Base-by-base conservation (phyloP, 2,888 invertebrate species). In the Amiota mariae region DNA sequence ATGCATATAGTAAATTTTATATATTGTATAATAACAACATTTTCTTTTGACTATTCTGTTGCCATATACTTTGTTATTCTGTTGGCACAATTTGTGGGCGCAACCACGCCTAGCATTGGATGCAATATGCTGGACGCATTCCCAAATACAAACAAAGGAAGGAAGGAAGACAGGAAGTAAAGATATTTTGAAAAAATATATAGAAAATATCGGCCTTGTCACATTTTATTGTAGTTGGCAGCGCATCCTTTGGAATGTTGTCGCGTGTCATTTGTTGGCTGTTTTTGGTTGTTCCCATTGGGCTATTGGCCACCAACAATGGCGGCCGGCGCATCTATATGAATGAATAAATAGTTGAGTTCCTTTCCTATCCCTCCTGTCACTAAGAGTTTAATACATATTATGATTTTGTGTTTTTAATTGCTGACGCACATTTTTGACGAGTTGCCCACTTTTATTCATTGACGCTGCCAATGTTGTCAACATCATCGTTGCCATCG, bases 341-440 rank as follows among this genome's bases (percentile, higher is more conserved):
- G 36, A 72, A 73, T 61, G 72, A 75, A 73, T 68, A 74, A 68
- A 64, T 11, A 64, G 59, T 57, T 67, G 51, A 71, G 61, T 18
- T 18, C n/a, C 3, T 61, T 12, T 24, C 18, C 18, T 20, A 66
- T 72, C 70, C 74, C 75, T 80, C 78, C 36, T 36, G 36, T 36
- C 36, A 36, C 36, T 81, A 80, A 78, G 71, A 67, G 71, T 71
- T 67, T 73, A 68, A 67, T 71, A 71, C 74, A 56, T 79, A 80
- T 85, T 86, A 85, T 80, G 85, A 84, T 70, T 70, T 59, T 59
- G 59, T 59, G 51, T 18, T 81, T 82, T 86, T 85, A 85, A 87
- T 87, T 87, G 87, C 82, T 85, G 84, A 87, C 87, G 86, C 86
- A 87, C 84, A 84, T 81, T 85, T 85, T 87, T 86, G 87, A 87